Evolutionary conservation across 2,888 invertebrate species (phyloP), one percentile per base, ranked within the genome.

Genomic region (Globia sparganii): DNA sequence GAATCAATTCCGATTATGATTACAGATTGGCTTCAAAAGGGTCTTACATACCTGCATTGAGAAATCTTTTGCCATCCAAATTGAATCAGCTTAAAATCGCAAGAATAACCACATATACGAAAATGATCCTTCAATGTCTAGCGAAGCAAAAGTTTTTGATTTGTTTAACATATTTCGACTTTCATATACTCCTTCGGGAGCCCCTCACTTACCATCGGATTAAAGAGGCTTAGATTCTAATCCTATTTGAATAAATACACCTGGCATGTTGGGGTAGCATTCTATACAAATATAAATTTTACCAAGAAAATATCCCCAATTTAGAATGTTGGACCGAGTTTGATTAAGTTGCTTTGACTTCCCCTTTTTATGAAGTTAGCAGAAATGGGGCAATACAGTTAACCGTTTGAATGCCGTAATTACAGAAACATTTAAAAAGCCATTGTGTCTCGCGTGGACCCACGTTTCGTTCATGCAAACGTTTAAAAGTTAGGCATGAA

Each of bases 231-330:
- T 80, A 84, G 77, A 74, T 73, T 70, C 73, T 85, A 77, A 83
- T 81, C 65, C 80, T 43, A 77, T 87, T 86, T 82, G 67, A 77
- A 84, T 81, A 80, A 72, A 85, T 72, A 72, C 62, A 65, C 56
- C 28, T 65, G 34, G 34, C 72, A 61, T 70, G 58, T 75, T 61
- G 9, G 49, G 70, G 31, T 56, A 28, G 37, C 11, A 37, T 67
- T 66, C 28, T 37, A 46, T 65, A 31, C 31, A 8, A n/a, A n/a
- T 18, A 56, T 31, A 46, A 43, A 72, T 62, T 58, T 13, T 34
- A 61, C 37, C 8, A 31, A 46, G 5, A 58, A 61, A 80, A 80
- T 58, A 61, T 69, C 2, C 15, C 21, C 18, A 59, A 83, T 68
- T 59, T 21, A n/a, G 46, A 43, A 46, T 21, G 56, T 69, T 53